A percentile compares a stretch with the other conserved stretches of the same genome.
Evolutionary conservation across 2,888 invertebrate genomes (phyloP).

Genomic region (Mantis religiosa): DNA sequence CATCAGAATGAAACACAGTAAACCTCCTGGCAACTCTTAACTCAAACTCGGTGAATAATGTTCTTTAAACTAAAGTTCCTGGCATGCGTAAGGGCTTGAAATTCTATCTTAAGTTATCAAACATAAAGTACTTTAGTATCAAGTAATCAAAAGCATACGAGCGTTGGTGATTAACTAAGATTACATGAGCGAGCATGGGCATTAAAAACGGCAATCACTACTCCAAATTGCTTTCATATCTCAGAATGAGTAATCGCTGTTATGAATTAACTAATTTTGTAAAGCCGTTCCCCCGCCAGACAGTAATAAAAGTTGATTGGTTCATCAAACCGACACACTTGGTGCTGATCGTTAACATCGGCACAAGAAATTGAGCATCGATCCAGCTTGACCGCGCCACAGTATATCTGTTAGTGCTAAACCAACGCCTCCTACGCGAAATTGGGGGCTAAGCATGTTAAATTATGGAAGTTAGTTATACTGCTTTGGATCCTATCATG

Average conservation of each 20-base stretch:
- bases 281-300: not conserved
- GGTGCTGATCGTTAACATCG: not conserved
- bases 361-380: not conserved
- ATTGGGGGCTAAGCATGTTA: not conserved
- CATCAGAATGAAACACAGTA: no score
- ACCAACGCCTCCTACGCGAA: not conserved
- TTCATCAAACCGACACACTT: not conserved
- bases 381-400: not conserved
- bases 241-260: not conserved
- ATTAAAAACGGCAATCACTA: constrained; percentile 1
- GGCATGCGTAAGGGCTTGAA: not conserved
- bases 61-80: not conserved
- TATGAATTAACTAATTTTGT: constrained; percentile 4
- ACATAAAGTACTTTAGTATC: not conserved
- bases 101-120: not conserved
- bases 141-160: not conserved
- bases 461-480: no score
- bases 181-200: not conserved
- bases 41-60: not conserved
- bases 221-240: not conserved
- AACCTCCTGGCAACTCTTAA: not conserved
- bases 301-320: not conserved
- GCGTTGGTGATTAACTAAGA: not conserved
- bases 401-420: not conserved
- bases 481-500: no score